Conservation (phyloP, 2,888 invertebrate genomes). For the Bembecia ichneumoniformis region DNA sequence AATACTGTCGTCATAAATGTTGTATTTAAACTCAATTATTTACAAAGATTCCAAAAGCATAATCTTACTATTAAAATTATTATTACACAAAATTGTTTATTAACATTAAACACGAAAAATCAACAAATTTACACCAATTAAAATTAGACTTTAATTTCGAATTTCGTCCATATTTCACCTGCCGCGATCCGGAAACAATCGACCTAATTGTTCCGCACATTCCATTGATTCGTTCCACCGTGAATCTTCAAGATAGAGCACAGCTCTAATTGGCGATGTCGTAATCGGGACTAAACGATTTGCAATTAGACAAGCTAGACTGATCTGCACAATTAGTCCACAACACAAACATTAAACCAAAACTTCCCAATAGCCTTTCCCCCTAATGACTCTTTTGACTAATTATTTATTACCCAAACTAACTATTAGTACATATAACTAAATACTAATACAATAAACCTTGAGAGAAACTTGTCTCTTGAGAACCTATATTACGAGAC, state of each 20-base stretch:
- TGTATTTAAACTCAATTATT: too few species aligned
- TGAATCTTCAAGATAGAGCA: conserved; percentile 7
- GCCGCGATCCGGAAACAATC: conserved; percentile 16
- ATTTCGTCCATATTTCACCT: background rate
- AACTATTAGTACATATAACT: background rate
- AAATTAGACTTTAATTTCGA: background rate
- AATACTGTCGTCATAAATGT: too few species aligned
- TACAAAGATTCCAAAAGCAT: too few species aligned
- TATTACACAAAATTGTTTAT: too few species aligned
- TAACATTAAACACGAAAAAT: background rate
- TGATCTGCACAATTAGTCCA: background rate
- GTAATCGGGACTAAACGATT: conserved; percentile 2
- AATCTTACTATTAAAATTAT: too few species aligned
- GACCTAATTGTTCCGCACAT: conserved; percentile 16
- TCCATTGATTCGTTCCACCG: conserved; percentile 19
- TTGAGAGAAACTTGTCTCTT: background rate
- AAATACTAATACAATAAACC: background rate
- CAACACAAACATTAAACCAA: background rate
- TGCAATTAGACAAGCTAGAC: background rate
- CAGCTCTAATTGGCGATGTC: conserved; percentile 9
- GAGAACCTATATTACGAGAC: conserved; percentile 24
- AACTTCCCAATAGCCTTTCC: too few species aligned
- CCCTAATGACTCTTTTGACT: background rate
- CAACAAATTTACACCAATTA: background rate
- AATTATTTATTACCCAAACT: background rate